These are phyloP conservation scores for Sebastes matsubarae DNA, from an alignment of 2,797 vertebrate genomes.

Conservation along the genomic window DNA sequence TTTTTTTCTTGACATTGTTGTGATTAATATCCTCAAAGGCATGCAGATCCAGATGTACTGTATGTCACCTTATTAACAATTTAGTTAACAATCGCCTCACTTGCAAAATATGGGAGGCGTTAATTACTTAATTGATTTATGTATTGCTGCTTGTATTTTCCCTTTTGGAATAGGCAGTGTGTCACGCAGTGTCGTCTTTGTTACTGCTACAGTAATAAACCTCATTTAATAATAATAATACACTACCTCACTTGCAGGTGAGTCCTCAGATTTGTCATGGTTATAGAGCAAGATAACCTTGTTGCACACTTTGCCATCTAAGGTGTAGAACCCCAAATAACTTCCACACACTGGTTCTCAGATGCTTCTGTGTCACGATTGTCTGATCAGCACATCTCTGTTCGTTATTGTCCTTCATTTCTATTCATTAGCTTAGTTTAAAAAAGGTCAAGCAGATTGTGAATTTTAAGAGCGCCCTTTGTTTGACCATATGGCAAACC, in stretches of 20 bases:
- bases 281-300: background rate
- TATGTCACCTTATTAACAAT: too few species aligned
- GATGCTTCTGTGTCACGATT: background rate
- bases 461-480: too few species aligned
- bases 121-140: too few species aligned
- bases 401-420: background rate
- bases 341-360: background rate
- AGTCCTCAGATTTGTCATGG: background rate
- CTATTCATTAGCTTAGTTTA: background rate
- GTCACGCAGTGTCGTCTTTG: background rate
- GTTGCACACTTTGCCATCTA: too few species aligned
- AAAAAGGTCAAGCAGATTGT: background rate
- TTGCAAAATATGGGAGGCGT: too few species aligned
- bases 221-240: too few species aligned
- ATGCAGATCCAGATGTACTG: too few species aligned
- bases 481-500: background rate
- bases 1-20: too few species aligned
- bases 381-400: background rate
- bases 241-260: too few species aligned
- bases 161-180: background rate
- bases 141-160: background rate
- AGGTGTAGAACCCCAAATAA: background rate
- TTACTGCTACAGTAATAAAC: background rate
- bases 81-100: too few species aligned
- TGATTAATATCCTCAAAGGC: too few species aligned